Evolutionary conservation across 2,797 vertebrate species (phyloP), one percentile per base, ranked within the genome.

Genomic region (Leuciscus waleckii): DNA sequence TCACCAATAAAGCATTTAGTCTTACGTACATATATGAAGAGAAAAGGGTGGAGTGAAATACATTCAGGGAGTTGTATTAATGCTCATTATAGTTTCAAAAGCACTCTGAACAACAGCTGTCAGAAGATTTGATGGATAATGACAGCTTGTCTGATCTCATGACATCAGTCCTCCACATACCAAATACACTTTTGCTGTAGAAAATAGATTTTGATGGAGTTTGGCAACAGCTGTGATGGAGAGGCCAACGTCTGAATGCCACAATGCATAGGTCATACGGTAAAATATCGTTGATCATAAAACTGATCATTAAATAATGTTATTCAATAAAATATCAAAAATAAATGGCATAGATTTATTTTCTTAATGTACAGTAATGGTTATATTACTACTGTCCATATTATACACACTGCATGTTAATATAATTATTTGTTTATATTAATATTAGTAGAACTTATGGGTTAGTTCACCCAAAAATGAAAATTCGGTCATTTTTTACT

Each of bases 61-160:
- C 32, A 54, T 46, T 63, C 19, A 81, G 83, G 87, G 54, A 84
- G 86, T 87, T 88, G 86, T 88, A 88, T 87, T 78, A 90, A 84
- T 75, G 74, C 87, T 29, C 70, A 80, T 84, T 81, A 32, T 65
- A 83, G 61, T 91, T 94, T 93, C 88, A 87, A 87, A 93, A 75
- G 90, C 91, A 93, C 85, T 91, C 69, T 77, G 90, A 93, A 93
- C 87, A 92, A 90, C 91, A 92, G 90, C 91, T 88, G 89, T 90
- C 85, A 93, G 92, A 93, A 92, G 88, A 85, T 85, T 89, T 88
- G 88, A 85, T 88, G 70, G 87, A 86, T 89, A 92, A 93, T 90
- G 92, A 91, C 87, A 73, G 85, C 80, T 85, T 76, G 73, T 81
- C 87, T 93, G 94, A 95, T 95, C 94, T 91, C 94, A 94, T 94